A percentile compares a stretch with the other conserved stretches of the same genome.
These are phyloP conservation scores for Troilus luridus DNA, from an alignment of 2,888 invertebrate species.

Conservation along the genomic window DNA sequence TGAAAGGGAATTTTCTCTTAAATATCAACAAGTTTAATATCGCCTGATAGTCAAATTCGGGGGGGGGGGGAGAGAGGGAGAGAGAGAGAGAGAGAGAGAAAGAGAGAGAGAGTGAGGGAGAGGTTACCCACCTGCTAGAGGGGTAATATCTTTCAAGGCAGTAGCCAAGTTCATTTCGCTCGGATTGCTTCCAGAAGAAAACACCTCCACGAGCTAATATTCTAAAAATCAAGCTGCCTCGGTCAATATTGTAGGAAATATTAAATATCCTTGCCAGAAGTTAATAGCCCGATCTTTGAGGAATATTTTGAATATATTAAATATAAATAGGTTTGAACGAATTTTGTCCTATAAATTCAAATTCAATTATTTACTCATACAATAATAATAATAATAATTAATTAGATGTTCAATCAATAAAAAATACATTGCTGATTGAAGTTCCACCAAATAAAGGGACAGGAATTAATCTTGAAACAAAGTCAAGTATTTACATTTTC, in stretches of 20 bases:
- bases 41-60: constrained; percentile 2
- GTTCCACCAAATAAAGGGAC: too few relatives aligned
- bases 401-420: too few relatives aligned
- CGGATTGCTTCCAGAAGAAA: not conserved
- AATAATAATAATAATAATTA: too few relatives aligned
- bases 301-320: not conserved
- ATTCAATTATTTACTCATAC: too few relatives aligned
- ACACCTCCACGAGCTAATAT: not conserved
- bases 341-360: too few relatives aligned
- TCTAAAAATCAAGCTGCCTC: not conserved
- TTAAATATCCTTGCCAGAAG: not conserved
- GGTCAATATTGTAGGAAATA: not conserved
- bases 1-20: not conserved
- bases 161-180: not conserved
- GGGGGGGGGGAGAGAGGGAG: not conserved
- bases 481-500: too few relatives aligned
- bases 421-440: too few relatives aligned
- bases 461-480: too few relatives aligned
- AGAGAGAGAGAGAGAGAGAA: too few relatives aligned
- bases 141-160: not conserved
- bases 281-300: not conserved
- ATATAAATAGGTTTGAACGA: not conserved
- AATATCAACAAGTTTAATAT: constrained; percentile 12
- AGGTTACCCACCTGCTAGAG: not conserved
- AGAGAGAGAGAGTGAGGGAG: not conserved